Conservation (phyloP, 2,888 invertebrate genomes). For the Eulithis prunata region DNA sequence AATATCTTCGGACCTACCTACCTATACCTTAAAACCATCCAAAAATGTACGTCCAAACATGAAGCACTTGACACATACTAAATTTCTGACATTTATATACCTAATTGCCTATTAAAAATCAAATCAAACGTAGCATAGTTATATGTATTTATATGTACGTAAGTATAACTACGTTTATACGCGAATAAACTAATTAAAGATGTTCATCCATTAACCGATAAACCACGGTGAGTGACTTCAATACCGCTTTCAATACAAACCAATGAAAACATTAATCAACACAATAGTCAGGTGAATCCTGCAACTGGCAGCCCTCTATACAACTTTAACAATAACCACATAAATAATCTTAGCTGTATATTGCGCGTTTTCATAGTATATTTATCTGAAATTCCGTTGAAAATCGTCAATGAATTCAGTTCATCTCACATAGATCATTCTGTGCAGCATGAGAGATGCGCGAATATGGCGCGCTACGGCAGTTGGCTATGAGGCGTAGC, state of each 20-base stretch:
- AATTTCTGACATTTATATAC: no score
- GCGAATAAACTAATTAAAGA: neutral
- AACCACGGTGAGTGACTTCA: constrained; percentile 12
- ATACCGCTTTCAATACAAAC: constrained; percentile 32
- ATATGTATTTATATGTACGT: no score
- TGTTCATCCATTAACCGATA: neutral
- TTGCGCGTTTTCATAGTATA: constrained; percentile 4
- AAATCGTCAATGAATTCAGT: constrained; percentile 32
- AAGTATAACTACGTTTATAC: neutral
- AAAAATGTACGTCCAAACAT: no score
- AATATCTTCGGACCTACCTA: no score
- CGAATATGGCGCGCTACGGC: constrained; percentile 68
- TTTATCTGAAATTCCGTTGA: neutral
- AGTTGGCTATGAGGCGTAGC: constrained; percentile 76
- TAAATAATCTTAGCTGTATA: constrained; percentile 5
- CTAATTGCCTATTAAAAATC: no score
- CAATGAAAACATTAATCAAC: constrained; percentile 49
- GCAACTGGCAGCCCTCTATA: constrained; percentile 37
- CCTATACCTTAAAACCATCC: no score
- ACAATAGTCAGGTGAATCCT: constrained; percentile 52
- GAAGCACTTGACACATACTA: no score
- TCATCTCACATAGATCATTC: constrained; percentile 35
- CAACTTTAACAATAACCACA: neutral
- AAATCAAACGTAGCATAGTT: no score
- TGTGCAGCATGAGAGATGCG: constrained; percentile 54